Conservation (phyloP, 2,888 invertebrate species). For the Ichneumoninae sp. region DNA sequence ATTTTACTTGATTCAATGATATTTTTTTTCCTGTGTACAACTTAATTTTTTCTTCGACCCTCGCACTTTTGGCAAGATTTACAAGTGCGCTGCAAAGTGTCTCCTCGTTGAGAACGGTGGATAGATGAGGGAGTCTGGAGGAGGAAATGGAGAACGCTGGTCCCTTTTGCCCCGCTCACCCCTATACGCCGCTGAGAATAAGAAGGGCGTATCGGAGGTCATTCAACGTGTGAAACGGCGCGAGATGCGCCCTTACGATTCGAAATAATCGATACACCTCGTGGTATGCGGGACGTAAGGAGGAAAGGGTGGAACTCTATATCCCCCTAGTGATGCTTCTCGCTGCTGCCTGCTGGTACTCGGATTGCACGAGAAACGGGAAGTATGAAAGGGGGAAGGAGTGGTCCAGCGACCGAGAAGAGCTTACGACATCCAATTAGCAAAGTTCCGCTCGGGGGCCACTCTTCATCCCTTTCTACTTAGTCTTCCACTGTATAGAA, state of each 20-base stretch:
- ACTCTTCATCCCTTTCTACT: conserved; percentile 28
- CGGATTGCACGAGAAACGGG: conserved; percentile 5
- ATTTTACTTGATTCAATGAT: too few relatives aligned
- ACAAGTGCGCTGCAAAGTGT: neutral
- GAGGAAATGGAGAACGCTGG: too few relatives aligned
- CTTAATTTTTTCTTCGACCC: neutral
- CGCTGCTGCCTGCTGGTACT: neutral
- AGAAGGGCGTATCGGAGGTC: neutral
- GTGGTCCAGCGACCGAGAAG: conserved; percentile 49
- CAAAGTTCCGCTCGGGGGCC: conserved; percentile 55
- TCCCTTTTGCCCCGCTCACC: too few relatives aligned
- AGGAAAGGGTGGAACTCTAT: neutral
- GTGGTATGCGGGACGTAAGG: neutral
- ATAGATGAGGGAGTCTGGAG: neutral
- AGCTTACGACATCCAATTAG: conserved; percentile 69
- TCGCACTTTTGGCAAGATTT: neutral
- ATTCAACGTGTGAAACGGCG: neutral
- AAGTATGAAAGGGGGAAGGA: conserved; percentile 37
- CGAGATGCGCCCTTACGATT: neutral
- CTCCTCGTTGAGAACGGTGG: neutral
- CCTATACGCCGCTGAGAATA: neutral
- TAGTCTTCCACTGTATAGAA: neutral
- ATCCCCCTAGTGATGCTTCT: conserved; percentile 5
- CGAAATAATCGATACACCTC: neutral
- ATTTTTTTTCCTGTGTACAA: neutral